Evolutionary conservation across 1,140 invertebrate species (phyloP).

Genomic region (Batillaria attramentaria): DNA sequence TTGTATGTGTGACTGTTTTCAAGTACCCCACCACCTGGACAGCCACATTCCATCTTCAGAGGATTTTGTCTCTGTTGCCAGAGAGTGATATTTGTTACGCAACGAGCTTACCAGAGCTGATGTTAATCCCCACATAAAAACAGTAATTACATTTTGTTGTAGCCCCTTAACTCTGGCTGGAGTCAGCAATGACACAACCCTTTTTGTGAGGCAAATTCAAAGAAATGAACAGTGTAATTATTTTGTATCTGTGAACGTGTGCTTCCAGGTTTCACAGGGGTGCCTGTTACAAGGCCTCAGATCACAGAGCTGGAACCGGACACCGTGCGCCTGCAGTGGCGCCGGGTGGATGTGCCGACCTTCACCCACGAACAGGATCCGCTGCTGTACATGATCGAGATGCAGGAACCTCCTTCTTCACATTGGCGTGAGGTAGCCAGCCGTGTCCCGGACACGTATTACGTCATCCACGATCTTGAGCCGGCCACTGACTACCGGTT

Average conservation of each 20-base stretch:
- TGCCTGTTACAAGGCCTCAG: conserved; percentile 58
- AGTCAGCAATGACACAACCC: no score
- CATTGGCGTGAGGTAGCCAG: conserved; percentile 61
- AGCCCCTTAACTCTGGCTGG: no score
- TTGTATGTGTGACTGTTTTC: no score
- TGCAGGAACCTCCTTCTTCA: conserved; percentile 45
- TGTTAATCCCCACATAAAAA: no score
- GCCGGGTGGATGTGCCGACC: conserved; percentile 60
- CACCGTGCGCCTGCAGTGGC: conserved; percentile 56
- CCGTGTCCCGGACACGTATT: conserved; percentile 55
- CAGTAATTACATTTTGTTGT: background rate
- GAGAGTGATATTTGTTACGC: no score
- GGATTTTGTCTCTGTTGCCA: no score
- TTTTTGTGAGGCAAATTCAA: background rate
- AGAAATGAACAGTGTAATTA: background rate
- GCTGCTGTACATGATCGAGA: conserved; percentile 65
- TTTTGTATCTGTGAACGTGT: no score
- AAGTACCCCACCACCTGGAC: no score
- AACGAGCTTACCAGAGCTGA: no score
- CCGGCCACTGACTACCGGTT: conserved; percentile 64
- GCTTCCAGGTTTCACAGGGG: conserved; percentile 62
- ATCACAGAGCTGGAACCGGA: conserved; percentile 61
- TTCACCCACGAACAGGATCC: conserved; percentile 52
- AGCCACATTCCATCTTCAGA: no score
- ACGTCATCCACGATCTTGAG: conserved; percentile 57